phyloP scores from a whole-genome alignment of 2,797 vertebrate species.

The Brotogeris chrysoptera region DNA sequence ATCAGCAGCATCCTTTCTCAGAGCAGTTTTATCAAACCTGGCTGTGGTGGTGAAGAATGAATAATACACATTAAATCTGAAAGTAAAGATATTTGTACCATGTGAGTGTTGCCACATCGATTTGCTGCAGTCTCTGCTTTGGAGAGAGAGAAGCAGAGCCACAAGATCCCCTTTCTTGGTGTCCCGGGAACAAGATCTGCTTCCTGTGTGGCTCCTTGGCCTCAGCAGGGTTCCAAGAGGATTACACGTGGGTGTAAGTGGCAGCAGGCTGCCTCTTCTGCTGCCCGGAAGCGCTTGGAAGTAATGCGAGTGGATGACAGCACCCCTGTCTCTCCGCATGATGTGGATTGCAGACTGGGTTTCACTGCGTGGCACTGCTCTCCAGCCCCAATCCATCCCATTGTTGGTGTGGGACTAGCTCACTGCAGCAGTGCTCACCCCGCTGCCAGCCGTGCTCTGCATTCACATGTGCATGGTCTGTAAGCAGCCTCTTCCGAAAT shows the following conservation, averaged over 20 bases:
- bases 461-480: neutral
- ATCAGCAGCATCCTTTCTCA: neutral
- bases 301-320: neutral
- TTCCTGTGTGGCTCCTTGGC: neutral
- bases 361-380: neutral
- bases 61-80: neutral
- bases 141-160: neutral
- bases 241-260: accelerated
- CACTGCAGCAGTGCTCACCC: neutral
- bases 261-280: neutral
- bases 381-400: neutral
- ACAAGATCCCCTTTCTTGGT: neutral
- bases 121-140: neutral
- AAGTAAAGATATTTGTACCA: neutral
- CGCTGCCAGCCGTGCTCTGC: neutral
- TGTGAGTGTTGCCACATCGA: accelerated
- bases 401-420: neutral
- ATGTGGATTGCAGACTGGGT: neutral
- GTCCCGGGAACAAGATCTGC: neutral
- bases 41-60: neutral
- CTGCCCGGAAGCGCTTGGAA: accelerated
- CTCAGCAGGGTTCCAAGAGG: neutral
- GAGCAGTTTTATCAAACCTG: neutral
- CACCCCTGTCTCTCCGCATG: neutral
- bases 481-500: neutral